phyloP scores from a whole-genome alignment of 2,113 vertebrate genomes.

The Cromileptes altivelis region DNA sequence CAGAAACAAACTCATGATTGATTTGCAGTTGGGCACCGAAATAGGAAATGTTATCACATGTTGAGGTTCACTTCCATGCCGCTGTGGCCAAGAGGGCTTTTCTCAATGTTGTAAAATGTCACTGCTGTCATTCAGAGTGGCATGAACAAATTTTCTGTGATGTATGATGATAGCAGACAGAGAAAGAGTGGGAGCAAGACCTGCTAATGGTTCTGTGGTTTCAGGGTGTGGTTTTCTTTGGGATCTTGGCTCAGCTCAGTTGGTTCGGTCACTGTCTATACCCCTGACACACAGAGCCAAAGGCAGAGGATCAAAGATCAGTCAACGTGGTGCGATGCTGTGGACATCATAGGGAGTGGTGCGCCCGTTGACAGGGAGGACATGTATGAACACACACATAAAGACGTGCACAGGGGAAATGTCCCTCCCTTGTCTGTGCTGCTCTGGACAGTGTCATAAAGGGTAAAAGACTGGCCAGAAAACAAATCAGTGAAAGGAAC shows the following conservation, averaged over 20 bases:
- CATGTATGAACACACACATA: conserved; percentile 49
- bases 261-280: conserved; percentile 64
- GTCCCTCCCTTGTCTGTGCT: conserved; percentile 57
- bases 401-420: conserved; percentile 39
- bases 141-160: conserved; percentile 13
- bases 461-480: conserved; percentile 41
- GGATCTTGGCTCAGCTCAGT: conserved; percentile 48
- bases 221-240: conserved; percentile 57
- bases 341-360: conserved; percentile 68
- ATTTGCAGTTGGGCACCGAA: conserved; percentile 22
- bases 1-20: conserved; percentile 19
- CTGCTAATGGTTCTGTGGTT: conserved; percentile 45
- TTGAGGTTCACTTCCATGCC: conserved; percentile 27
- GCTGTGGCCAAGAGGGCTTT: conserved; percentile 38
- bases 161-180: conserved; percentile 25
- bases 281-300: conserved; percentile 32
- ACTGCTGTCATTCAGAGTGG: conserved; percentile 34
- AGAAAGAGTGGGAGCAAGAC: conserved; percentile 25
- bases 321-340: conserved; percentile 42
- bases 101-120: conserved; percentile 35
- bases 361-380: conserved; percentile 50
- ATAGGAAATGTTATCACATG: conserved; percentile 22
- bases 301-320: conserved; percentile 67
- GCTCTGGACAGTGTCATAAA: conserved; percentile 72
- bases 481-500: conserved; percentile 45